Percentiles rank a stretch among this genome's conserved stretches.
These are phyloP conservation scores for Apteryx mantelli DNA, from an alignment of 2,113 vertebrate genomes.

Conservation along the genomic window DNA sequence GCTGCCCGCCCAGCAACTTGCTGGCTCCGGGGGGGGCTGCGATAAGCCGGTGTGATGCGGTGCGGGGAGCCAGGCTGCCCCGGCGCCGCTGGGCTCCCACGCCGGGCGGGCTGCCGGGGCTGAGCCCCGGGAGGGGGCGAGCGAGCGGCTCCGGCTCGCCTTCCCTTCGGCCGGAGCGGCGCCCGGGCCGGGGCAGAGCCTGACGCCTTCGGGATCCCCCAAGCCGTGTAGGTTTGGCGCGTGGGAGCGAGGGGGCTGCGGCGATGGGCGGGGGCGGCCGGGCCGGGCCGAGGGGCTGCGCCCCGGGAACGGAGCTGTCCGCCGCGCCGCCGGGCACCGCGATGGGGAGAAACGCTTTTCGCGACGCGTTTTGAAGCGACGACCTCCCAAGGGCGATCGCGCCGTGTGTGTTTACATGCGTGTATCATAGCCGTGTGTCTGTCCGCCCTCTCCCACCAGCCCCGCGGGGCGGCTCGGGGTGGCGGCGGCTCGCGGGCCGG, in stretches of 20 bases:
- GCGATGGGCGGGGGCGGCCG: not conserved
- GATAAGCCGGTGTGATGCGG: accelerated
- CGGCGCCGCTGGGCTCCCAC: not conserved
- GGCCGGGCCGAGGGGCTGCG: not conserved
- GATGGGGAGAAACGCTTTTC: not conserved
- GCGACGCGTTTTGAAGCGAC: not conserved
- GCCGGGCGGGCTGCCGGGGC: not conserved
- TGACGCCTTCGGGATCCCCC: not conserved
- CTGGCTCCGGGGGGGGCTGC: not conserved
- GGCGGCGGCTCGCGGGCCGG: not conserved
- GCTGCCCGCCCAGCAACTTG: constrained; percentile 8
- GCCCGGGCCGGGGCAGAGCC: not conserved
- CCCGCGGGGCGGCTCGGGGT: accelerated
- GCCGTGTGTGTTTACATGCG: not conserved
- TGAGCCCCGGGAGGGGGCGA: not conserved
- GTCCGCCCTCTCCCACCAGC: not conserved
- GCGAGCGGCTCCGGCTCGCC: not conserved
- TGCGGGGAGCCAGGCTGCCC: not conserved
- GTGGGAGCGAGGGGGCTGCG: not conserved
- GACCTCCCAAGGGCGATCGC: constrained; percentile 45
- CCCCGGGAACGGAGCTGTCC: not conserved
- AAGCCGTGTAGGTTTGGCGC: not conserved
- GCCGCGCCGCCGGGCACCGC: not conserved
- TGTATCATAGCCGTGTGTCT: accelerated
- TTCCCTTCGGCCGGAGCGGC: not conserved